phyloP scores from a whole-genome alignment of 1,140 invertebrate genomes.

The Dermatophagoides farinae region DNA sequence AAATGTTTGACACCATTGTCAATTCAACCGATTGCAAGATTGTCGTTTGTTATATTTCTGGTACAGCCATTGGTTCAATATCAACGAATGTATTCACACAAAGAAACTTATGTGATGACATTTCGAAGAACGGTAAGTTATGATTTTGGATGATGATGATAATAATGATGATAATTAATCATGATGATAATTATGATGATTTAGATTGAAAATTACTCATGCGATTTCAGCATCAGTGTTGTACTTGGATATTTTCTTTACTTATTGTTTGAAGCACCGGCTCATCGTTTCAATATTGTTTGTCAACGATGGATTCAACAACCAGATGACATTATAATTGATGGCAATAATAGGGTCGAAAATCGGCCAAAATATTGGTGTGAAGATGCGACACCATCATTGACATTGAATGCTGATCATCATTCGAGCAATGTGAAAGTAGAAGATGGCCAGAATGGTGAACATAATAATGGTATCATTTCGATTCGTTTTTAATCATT shows the following conservation, averaged over 20 bases:
- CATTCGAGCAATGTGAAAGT: background rate
- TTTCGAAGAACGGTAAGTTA: background rate
- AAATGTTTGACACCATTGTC: background rate
- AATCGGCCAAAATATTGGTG: background rate
- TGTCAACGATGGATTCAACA: background rate
- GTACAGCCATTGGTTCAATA: background rate
- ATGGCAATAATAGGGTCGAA: background rate
- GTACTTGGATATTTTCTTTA: background rate
- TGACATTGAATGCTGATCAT: background rate
- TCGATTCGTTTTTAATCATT: conserved; percentile 1
- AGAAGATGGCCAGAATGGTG: background rate
- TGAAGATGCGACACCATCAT: background rate
- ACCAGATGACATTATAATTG: background rate
- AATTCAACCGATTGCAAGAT: background rate
- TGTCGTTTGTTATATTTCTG: conserved; percentile 1
- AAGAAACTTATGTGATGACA: conserved; percentile 2
- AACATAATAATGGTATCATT: background rate
- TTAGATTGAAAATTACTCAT: conserved; percentile 3
- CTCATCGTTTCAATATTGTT: background rate
- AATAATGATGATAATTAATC: background rate
- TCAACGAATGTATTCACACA: conserved; percentile 2
- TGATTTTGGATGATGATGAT: background rate
- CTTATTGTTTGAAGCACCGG: background rate
- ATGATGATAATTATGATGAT: background rate
- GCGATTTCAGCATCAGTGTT: background rate